Base-by-base conservation (phyloP, 2,797 vertebrate genomes). In the Gila robusta region DNA sequence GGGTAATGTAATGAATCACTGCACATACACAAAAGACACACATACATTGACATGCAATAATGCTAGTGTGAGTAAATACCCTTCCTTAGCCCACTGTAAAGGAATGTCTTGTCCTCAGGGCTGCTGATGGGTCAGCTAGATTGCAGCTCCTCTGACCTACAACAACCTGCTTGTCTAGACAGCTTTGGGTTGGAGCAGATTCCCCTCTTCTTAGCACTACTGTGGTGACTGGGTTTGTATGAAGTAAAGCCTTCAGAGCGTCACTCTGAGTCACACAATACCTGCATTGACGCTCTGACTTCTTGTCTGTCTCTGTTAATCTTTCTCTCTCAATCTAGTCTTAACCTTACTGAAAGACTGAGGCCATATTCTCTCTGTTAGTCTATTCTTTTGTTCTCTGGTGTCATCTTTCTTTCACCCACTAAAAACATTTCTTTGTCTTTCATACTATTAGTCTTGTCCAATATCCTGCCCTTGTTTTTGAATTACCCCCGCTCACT, bases 111-210 rank as follows among this genome's bases (percentile, higher is more conserved):
- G 71, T 85, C 81, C 28, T 64, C 62, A 8, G 11, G 73, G 59
- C 78, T 64, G 16, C 69, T 85, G 88, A 88, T 88, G 86, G 71
- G 79, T 84, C 70, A 83, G 81, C 86, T 82, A 88, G 86, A 89
- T 91, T 89, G 89, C 73, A 81, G 74, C 66, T 87, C 52, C 79
- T 64, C 79, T 87, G 86, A 83, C 88, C 82, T 78, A 85, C 52
- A 80, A 78, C 80, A 89, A 88, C 86, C 84, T 80, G 88, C 41
- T 52, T 84, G 87, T 89, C 88, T 89, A 90, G 88, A 90, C 89
- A 79, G 86, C 62, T 73, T 32, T 83, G 49, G 6, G 54, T 39
- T 35, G 28, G 73, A 70, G 44, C 83, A 76, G 74, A 66, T 71
- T 52, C 76, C 87, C 69, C 19, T 74, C 19, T 77, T n/a, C 26